Conservation (phyloP, 2,888 invertebrate species). For the Apamea anceps region DNA sequence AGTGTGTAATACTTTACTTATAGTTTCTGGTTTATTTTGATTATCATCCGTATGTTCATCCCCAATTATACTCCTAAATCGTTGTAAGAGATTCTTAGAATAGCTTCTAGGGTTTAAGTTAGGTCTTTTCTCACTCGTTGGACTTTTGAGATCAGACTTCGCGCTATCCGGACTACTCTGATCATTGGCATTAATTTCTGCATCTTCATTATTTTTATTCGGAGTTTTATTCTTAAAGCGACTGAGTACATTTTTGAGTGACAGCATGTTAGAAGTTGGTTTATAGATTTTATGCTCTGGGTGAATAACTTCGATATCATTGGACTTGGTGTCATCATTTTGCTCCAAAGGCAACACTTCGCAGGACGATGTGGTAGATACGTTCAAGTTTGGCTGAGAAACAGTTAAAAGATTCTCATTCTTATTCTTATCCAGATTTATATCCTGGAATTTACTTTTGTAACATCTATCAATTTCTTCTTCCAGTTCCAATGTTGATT, state of each 20-base stretch:
- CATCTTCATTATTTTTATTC: conserved; percentile 81
- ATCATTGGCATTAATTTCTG: conserved; percentile 85
- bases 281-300: conserved; percentile 95
- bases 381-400: conserved; percentile 87
- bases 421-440: conserved; percentile 81
- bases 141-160: conserved; percentile 84
- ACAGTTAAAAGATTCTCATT: conserved; percentile 79
- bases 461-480: conserved; percentile 89
- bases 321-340: conserved; percentile 83
- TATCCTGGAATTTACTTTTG: conserved; percentile 86
- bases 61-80: conserved; percentile 88
- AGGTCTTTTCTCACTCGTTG: conserved; percentile 83
- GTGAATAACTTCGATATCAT: conserved; percentile 90
- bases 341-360: conserved; percentile 87
- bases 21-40: conserved; percentile 76
- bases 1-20: conserved; percentile 62
- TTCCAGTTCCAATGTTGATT: conserved; percentile 87
- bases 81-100: conserved; percentile 86
- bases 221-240: conserved; percentile 87
- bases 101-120: conserved; percentile 86
- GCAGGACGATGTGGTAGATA: conserved; percentile 89
- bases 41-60: conserved; percentile 86
- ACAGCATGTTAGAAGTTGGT: conserved; percentile 89
- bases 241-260: conserved; percentile 90
- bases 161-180: conserved; percentile 80